Conservation (phyloP, 1,140 invertebrate genomes). For the Phthorimaea operculella region DNA sequence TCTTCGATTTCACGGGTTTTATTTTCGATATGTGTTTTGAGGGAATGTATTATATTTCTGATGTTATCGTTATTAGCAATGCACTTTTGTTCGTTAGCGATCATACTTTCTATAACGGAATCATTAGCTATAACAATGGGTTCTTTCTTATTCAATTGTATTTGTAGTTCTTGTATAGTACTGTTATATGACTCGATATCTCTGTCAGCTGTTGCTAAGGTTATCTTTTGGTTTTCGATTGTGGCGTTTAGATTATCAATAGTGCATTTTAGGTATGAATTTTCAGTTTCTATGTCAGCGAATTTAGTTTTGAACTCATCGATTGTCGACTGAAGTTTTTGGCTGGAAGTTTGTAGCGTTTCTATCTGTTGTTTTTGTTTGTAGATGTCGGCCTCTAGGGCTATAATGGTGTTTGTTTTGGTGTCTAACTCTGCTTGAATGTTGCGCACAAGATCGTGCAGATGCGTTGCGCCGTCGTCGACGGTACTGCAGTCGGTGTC, state of each 20-base stretch:
- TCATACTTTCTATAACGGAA: slow-evolving; percentile 32
- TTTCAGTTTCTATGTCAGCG: slow-evolving; percentile 31
- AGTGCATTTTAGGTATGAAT: slow-evolving; percentile 29
- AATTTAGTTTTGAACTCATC: slow-evolving; percentile 32
- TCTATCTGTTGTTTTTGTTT: slow-evolving; percentile 31
- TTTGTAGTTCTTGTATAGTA: slow-evolving; percentile 41
- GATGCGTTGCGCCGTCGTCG: slow-evolving; percentile 13
- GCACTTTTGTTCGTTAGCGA: slow-evolving; percentile 43
- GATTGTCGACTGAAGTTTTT: slow-evolving; percentile 30
- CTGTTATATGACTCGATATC: slow-evolving; percentile 43
- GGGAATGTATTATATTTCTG: slow-evolving; percentile 40
- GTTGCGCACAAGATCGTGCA: slow-evolving; percentile 21
- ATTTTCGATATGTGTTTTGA: slow-evolving; percentile 32
- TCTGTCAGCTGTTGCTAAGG: slow-evolving; percentile 27
- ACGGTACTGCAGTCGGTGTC: slow-evolving; percentile 32
- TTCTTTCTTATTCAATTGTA: slow-evolving; percentile 32
- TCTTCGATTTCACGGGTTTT: slow-evolving; percentile 35
- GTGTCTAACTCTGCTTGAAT: slow-evolving; percentile 27
- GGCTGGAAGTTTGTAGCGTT: slow-evolving; percentile 33
- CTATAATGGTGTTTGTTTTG: slow-evolving; percentile 31
- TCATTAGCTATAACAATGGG: slow-evolving; percentile 23
- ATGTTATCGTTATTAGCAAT: slow-evolving; percentile 57
- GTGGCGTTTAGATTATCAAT: slow-evolving; percentile 40
- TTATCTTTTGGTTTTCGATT: slow-evolving; percentile 39
- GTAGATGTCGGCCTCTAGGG: slow-evolving; percentile 36